Evolutionary conservation across 2,888 invertebrate species (phyloP).

Genomic region (Tenthredo scrophulariae): DNA sequence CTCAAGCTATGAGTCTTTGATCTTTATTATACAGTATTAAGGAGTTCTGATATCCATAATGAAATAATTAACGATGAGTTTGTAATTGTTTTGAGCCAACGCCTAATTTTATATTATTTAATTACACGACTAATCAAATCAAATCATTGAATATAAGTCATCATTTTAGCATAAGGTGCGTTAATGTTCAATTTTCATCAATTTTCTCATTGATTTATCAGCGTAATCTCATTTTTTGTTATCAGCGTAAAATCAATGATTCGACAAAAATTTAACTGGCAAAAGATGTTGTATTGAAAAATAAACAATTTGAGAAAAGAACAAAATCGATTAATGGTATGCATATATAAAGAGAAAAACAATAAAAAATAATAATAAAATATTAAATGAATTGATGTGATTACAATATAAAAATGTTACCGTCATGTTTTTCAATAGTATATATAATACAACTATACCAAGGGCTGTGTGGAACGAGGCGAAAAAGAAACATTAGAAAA

Average conservation of each 20-base stretch:
- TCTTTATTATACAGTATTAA: conserved; percentile 30
- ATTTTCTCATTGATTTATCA: background rate
- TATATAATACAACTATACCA: conserved; percentile 39
- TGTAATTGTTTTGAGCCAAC: conserved; percentile 20
- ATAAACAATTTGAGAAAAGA: conserved; percentile 3
- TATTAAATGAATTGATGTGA: conserved; percentile 33
- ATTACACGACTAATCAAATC: background rate
- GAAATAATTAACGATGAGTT: conserved; percentile 8
- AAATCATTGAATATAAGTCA: background rate
- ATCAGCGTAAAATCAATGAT: background rate
- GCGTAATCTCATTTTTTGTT: conserved; percentile 14
- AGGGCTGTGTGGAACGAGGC: conserved; percentile 35
- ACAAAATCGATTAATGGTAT: background rate
- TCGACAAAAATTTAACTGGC: background rate
- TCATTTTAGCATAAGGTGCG: background rate
- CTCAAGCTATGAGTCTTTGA: conserved; percentile 6
- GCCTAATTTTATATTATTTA: conserved; percentile 2
- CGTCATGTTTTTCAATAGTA: conserved; percentile 43
- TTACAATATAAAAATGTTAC: conserved; percentile 32
- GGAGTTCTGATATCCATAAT: background rate
- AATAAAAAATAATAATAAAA: background rate
- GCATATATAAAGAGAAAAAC: background rate
- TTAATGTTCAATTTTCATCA: background rate
- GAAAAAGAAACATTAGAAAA: conserved; percentile 26
- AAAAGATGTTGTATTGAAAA: background rate